Base-by-base conservation (phyloP, 2,888 invertebrate species). In the Corbicula japonica region DNA sequence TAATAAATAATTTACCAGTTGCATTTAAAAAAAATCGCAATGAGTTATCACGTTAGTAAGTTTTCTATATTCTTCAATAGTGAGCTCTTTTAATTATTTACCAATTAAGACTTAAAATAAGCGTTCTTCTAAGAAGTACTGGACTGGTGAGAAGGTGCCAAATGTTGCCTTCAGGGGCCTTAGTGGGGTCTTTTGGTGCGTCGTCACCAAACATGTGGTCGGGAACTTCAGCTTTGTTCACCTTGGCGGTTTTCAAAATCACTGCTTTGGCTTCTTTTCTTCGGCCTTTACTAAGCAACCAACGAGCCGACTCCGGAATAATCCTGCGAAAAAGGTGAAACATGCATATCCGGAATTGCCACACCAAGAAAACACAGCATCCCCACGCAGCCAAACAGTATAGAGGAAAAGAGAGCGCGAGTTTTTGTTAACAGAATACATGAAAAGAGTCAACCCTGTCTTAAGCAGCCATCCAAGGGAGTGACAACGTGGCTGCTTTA, bases 81-180 rank as follows among this genome's bases (percentile, higher is more conserved):
- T 41, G 8, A 50, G 30, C 41, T 69, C 34, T 54, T 54, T 21
- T 44, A 41, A 41, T 60, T 18, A 63, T 82, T 69, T 46, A 89
- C 88, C 97, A 97, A 91, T 96, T 96, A 92, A 96, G 96, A 58
- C 77, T 80, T 28, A 88, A 70, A 48, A 85, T 80, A 23, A 82
- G 18, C 1, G 84, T 83, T 26, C 87, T 58, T n/a, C 61, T 15
- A 1, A 84, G 58, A 8, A 87, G 70, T 1, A 76, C 69, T 1
- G 80, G 76, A 50, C 76, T 74, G 4, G 68, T 74, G 23, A 86
- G 58, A 28, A 88, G 66, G 30, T 79, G 61, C 66, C 70, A 61
- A 10, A 79, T 30, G 12, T 35, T 69, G 0, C 74, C 79, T 23
- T 63, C 28, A 21, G 30, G 4, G n/a, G 21, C 38, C 32, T 28